Conservation (phyloP, 2,797 vertebrate species). For the Columba guinea region DNA sequence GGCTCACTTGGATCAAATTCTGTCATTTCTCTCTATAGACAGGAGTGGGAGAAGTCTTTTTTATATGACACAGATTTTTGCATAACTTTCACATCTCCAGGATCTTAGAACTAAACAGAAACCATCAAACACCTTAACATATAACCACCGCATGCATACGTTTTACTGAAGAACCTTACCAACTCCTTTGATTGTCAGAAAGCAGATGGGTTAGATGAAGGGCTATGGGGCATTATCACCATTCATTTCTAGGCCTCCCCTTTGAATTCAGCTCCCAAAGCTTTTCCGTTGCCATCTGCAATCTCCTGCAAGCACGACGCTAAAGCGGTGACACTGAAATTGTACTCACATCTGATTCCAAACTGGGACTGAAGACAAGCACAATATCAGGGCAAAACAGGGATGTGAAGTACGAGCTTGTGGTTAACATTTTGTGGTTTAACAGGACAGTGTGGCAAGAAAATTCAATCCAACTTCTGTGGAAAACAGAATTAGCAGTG, state of each 20-base stretch:
- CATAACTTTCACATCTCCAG: background rate
- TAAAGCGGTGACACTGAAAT: background rate
- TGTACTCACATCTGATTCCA: background rate
- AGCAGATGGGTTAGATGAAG: background rate
- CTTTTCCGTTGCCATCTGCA: fast-evolving
- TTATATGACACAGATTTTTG: constrained; percentile 8
- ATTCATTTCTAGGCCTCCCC: background rate
- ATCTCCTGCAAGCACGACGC: fast-evolving
- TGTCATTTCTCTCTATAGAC: background rate
- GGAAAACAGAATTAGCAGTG: background rate
- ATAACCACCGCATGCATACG: background rate
- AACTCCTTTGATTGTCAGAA: background rate
- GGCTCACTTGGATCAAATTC: background rate
- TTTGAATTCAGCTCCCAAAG: background rate
- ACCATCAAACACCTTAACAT: constrained; percentile 20
- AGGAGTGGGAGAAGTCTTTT: constrained; percentile 46
- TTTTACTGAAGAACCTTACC: background rate
- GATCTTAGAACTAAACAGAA: background rate
- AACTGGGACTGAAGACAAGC: background rate
- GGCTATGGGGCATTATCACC: background rate
- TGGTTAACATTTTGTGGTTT: background rate
- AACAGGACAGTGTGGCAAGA: background rate
- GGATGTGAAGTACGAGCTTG: background rate
- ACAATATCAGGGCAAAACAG: background rate
- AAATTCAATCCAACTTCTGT: background rate